Base-by-base conservation (phyloP, 2,797 vertebrate genomes). In the Phataginus tricuspis region DNA sequence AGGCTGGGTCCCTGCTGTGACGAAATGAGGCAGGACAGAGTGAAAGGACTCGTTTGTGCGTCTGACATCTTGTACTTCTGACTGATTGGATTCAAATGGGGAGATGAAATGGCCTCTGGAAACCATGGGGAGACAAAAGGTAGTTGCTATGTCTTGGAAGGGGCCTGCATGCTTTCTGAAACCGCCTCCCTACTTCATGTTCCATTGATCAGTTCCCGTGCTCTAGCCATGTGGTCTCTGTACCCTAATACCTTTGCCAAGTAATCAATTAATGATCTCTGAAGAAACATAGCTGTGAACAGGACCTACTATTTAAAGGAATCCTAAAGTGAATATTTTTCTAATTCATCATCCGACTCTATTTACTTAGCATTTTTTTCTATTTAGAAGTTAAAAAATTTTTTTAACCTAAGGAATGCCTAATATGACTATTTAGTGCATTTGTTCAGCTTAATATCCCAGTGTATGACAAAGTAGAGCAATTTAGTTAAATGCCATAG, bases 271-370 rank as follows among this genome's bases (percentile, higher is more conserved):
- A 78, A 69, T 42, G 64, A 42, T 55, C 72, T 95, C 64, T 66
- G 59, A 90, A 91, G 86, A 95, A 90, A 74, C 49, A n/a, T 14
- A 68, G 53, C 69, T 64, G 15, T 39, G 42, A 69, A 12, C 39
- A 82, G 87, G 23, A 19, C n/a, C 42, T 86, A 49, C 49, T 96
- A 13, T 79, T 80, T 79, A 94, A 91, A 95, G 64, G 83, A 78
- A 59, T 37, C 59, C 53, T 19, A 4, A 86, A 61, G 23, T 19
- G 31, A 90, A 27, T 37, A 66, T 75, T 78, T 74, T 72, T 91
- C 78, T 85, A 80, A 93, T 91, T 66, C 45, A 27, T 89, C 93
- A 85, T 85, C 45, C 23, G 68, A 37, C 68, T 69, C 27, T 53
- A 77, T 85, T 94, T 78, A 34, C 42, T 94, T 37, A 85, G 19